phyloP scores from a whole-genome alignment of 2,113 vertebrate genomes.

The Poeciliopsis retropinna region DNA sequence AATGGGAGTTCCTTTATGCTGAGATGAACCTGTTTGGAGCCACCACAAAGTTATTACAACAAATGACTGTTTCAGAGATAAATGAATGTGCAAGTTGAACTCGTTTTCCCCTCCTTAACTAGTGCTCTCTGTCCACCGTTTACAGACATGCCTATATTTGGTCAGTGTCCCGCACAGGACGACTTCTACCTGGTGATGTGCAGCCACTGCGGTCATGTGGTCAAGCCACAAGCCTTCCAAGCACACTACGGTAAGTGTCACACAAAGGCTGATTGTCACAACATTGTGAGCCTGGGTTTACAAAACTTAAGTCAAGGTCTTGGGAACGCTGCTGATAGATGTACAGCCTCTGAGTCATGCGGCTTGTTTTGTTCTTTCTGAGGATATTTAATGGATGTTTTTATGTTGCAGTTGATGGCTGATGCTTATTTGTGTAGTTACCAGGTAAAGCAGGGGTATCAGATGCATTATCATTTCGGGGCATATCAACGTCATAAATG shows the following conservation, averaged over 20 bases:
- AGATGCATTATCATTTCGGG: no score
- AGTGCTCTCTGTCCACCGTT: constrained; percentile 13
- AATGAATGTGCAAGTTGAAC: neutral
- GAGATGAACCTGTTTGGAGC: neutral
- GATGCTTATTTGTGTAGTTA: neutral
- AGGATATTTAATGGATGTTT: neutral
- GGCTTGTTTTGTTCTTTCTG: neutral
- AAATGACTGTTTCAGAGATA: constrained; percentile 7
- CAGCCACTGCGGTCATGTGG: constrained; percentile 97
- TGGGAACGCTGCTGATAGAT: neutral
- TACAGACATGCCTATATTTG: constrained; percentile 95
- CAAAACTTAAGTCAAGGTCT: no score
- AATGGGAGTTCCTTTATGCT: neutral
- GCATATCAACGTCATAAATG: no score
- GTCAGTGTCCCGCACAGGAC: constrained; percentile 97
- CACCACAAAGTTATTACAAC: constrained; percentile 19
- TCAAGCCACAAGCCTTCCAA: constrained; percentile 99
- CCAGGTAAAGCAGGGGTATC: neutral
- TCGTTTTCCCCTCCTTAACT: constrained; percentile 28
- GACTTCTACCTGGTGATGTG: constrained; percentile 99
- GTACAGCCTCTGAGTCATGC: neutral
- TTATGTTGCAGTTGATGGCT: no score
- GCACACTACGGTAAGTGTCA: constrained; percentile 96
- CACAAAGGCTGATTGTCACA: neutral
- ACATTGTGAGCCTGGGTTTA: no score